Evolutionary conservation across 1,140 invertebrate species (phyloP).

Genomic region (Lineus longissimus): DNA sequence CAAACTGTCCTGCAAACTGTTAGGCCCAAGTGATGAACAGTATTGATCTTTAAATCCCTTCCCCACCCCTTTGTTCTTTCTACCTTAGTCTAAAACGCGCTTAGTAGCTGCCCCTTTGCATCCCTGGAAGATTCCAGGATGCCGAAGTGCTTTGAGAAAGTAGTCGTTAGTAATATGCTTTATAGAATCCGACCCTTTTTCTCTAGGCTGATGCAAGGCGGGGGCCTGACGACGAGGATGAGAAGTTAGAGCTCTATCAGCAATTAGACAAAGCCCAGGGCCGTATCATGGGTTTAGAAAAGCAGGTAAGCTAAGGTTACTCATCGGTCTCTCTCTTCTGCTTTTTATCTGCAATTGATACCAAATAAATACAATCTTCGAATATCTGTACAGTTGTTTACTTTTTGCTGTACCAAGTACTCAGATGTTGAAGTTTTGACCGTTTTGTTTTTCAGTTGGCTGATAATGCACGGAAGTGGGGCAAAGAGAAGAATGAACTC

Average conservation of each 20-base stretch:
- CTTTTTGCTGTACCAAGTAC: no score
- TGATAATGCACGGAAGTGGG: constrained; percentile 46
- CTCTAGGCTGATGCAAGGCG: background rate
- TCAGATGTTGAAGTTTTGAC: no score
- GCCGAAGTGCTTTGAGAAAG: no score
- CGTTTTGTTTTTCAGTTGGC: constrained; percentile 27
- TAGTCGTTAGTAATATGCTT: no score
- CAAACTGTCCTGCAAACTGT: no score
- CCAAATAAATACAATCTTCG: background rate
- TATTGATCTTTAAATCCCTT: no score
- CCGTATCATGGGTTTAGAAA: constrained; percentile 45
- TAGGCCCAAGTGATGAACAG: no score
- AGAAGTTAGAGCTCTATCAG: constrained; percentile 49
- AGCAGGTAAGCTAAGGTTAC: constrained; percentile 32
- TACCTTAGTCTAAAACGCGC: no score
- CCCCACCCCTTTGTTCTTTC: no score
- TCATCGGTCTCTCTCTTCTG: background rate
- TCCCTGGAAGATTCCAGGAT: no score
- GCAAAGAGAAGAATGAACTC: constrained; percentile 42
- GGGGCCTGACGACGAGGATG: constrained; percentile 15
- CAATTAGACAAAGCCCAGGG: constrained; percentile 45
- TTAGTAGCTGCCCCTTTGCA: no score
- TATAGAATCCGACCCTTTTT: no score
- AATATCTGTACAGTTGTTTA: background rate
- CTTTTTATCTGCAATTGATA: background rate